Conservation (phyloP, 2,888 invertebrate species). For the Apodemia hepburni region DNA sequence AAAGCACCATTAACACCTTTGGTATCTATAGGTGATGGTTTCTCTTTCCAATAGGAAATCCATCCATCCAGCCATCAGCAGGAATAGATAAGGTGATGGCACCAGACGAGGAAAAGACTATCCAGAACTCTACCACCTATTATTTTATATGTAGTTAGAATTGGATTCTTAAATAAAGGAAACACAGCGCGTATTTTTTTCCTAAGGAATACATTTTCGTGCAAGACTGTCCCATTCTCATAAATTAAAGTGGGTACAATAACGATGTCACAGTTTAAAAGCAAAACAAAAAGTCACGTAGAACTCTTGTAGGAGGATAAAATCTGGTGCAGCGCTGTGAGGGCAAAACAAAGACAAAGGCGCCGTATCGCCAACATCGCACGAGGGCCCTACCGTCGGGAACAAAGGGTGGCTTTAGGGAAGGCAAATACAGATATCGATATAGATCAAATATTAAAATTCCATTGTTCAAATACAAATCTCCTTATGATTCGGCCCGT, state of each 20-base stretch:
- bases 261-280: conserved; percentile 32
- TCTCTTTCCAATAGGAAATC: no score
- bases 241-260: conserved; percentile 32
- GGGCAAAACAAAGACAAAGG: conserved; percentile 36
- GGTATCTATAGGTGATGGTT: no score
- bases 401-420: conserved; percentile 29
- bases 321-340: conserved; percentile 32
- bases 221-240: conserved; percentile 16
- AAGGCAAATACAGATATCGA: background rate
- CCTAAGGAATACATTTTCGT: background rate
- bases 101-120: no score
- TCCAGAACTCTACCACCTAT: no score
- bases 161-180: background rate
- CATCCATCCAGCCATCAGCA: no score
- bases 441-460: background rate
- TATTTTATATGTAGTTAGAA: no score
- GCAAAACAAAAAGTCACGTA: conserved; percentile 29
- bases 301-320: conserved; percentile 26
- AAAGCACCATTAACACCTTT: no score
- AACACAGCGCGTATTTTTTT: background rate
- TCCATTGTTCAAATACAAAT: no score
- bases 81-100: no score
- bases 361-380: conserved; percentile 36
- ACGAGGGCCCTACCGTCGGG: conserved; percentile 31
- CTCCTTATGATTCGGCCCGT: no score